Base-by-base conservation (phyloP, 1,140 invertebrate genomes). In the Polypedilum vanderplanki region DNA sequence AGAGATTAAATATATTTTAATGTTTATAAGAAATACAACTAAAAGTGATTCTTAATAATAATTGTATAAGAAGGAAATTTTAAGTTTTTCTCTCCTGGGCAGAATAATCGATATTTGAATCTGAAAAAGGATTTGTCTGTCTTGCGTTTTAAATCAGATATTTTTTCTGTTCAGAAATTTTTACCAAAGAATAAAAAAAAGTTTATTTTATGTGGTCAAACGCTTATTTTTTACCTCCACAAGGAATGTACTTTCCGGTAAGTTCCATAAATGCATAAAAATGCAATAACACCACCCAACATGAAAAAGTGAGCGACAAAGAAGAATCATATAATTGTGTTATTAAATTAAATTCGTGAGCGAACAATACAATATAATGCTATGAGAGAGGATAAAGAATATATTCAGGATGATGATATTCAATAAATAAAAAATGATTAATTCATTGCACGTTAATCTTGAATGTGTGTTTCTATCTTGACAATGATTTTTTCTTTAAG, bases 181-280 rank as follows among this genome's bases (percentile, higher is more conserved):
- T 57, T 57, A 57, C 46, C 46, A 57, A 57, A 57, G 46, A 57
- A n/a, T 8, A 57, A 57, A 57, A 57, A 57, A 57, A 46, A 46
- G 41, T 46, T 57, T 57, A 12, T 70, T 70, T 70, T 70, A 70
- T 70, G 65, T 70, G 65, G 65, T 70, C 65, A 10, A 70, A 70
- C 65, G 65, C 65, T 20, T 70, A 20, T 20, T 70, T 20, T 70
- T 22, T 70, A 70, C 65, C 65, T 22, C 65, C 65, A 9, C 65
- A 70, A 70, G 65, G 65, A 20, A 70, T 70, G 65, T 70, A 70
- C 18, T 70, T 70, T 22, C 65, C 65, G 65, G 65, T 70, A 22
- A 18, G 65, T 70, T 57, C n/a, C 24, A 33, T 33, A 33, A 33
- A 33, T 33, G 24, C 24, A 33, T 33, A 33, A 33, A 33, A 33